Evolutionary conservation across 2,888 invertebrate species (phyloP).

Genomic region (Prionchulus punctatus): DNA sequence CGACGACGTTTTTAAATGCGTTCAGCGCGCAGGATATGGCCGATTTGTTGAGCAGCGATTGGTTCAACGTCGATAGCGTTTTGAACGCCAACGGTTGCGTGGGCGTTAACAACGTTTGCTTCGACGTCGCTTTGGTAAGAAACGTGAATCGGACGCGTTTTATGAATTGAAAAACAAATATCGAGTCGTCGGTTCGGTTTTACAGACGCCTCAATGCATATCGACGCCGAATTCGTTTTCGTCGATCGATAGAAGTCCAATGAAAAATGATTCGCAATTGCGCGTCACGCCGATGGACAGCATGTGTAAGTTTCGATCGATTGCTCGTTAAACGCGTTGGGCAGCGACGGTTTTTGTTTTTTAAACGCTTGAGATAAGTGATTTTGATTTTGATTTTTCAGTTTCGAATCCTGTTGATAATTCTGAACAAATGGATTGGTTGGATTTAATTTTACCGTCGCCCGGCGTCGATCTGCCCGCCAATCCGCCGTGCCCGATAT

Average conservation of each 20-base stretch:
- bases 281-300: neutral
- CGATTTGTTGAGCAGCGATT: conserved; percentile 13
- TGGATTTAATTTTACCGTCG: conserved; percentile 6
- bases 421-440: conserved; percentile 9
- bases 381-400: neutral
- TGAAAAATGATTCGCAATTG: neutral
- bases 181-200: neutral
- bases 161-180: neutral
- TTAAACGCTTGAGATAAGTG: neutral
- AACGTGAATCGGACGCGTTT: neutral
- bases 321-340: neutral
- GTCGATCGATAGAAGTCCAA: neutral
- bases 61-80: conserved; percentile 11
- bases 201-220: neutral
- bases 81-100: neutral
- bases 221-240: neutral
- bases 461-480: neutral
- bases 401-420: no score
- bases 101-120: neutral
- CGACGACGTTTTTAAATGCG: neutral
- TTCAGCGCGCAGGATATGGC: conserved; percentile 12
- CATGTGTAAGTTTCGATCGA: neutral
- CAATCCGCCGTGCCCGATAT: no score
- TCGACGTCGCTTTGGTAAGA: neutral
- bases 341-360: neutral